Conservation (phyloP, 92 coral and sea anemone species). For the Bergia puertoricense region DNA sequence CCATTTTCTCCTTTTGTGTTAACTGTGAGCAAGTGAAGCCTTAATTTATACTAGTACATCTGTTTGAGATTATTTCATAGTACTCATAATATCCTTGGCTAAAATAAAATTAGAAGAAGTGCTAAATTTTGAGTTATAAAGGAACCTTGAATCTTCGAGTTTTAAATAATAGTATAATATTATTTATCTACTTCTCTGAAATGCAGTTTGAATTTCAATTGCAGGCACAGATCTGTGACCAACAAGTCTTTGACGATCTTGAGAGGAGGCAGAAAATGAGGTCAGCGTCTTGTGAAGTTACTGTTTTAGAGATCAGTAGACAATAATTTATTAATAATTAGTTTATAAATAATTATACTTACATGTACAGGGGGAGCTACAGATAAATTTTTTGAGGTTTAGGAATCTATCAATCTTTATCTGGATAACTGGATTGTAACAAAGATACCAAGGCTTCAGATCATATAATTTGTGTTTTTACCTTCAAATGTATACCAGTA, state of each 20-base stretch:
- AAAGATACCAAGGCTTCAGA: background rate
- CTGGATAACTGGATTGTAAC: background rate
- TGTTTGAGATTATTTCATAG: too few species aligned
- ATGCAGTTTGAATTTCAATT: background rate
- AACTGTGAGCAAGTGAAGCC: too few species aligned
- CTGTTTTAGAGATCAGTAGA: background rate
- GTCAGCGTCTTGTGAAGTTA: constrained; percentile 9
- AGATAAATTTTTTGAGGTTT: background rate
- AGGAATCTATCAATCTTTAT: too few species aligned
- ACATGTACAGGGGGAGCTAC: background rate
- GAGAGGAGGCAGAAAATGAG: constrained; percentile 70
- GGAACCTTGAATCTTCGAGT: too few species aligned
- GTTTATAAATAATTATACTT: too few species aligned
- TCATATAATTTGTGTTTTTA: background rate
- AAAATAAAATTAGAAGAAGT: too few species aligned
- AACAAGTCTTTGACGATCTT: constrained; percentile 65
- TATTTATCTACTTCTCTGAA: background rate
- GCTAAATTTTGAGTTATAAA: too few species aligned
- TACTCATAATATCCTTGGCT: too few species aligned
- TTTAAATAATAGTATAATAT: too few species aligned
- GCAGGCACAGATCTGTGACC: constrained; percentile 82
- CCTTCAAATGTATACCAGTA: too few species aligned
- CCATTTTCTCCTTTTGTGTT: too few species aligned
- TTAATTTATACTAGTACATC: too few species aligned
- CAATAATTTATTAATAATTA: background rate